Percentiles rank a stretch among this genome's conserved stretches.
These are phyloP conservation scores for Raja brachyura DNA, from an alignment of 2,113 vertebrate genomes.

Conservation along the genomic window DNA sequence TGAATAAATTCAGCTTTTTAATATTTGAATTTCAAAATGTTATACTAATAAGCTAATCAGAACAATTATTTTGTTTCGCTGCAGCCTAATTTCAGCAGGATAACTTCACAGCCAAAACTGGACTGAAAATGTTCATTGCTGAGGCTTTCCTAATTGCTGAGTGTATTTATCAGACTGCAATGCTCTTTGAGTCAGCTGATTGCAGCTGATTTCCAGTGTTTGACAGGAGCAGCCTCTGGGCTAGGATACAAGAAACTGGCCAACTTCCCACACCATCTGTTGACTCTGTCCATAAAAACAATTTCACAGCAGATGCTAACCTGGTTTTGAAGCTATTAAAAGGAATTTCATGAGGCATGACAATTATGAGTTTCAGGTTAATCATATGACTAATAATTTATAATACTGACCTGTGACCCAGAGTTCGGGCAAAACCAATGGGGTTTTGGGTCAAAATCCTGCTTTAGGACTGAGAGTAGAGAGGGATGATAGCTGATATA, in stretches of 20 bases:
- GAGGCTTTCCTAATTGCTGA: neutral
- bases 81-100: neutral
- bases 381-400: neutral
- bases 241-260: neutral
- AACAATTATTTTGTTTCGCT: neutral
- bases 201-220: neutral
- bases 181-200: neutral
- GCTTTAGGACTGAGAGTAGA: too few species aligned
- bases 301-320: neutral
- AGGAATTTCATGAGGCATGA: neutral
- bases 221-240: neutral
- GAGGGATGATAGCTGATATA: too few species aligned
- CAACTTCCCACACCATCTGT: neutral
- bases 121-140: neutral
- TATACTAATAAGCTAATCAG: neutral
- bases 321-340: constrained; percentile 4
- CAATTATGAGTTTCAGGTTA: neutral
- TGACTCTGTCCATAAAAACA: neutral
- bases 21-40: neutral
- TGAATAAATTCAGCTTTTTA: neutral
- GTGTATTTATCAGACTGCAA: neutral
- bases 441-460: too few species aligned
- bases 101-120: neutral
- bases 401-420: neutral
- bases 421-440: neutral